phyloP scores from a whole-genome alignment of 2,888 invertebrate species.

The Acanthococcus lagerstroemiae region DNA sequence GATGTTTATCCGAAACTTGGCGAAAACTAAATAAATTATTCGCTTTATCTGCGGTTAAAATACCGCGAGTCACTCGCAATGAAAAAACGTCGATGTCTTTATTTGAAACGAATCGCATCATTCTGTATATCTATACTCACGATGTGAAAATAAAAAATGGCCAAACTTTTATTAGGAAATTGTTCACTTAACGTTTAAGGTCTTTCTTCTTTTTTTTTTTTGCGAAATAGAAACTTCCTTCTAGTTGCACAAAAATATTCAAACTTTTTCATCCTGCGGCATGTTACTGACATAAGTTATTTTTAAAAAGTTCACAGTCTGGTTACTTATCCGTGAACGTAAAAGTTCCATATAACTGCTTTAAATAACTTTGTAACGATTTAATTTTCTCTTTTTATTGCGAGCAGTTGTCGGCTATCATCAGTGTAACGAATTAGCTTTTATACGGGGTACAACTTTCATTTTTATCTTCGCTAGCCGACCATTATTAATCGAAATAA shows the following conservation, averaged over 20 bases:
- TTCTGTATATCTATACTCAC: too few relatives aligned
- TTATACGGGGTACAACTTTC: too few relatives aligned
- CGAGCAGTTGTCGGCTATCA: background rate
- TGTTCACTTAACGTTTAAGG: background rate
- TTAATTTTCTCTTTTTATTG: background rate
- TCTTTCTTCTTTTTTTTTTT: background rate
- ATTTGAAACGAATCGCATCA: too few relatives aligned
- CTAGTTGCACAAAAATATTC: background rate
- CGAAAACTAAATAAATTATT: too few relatives aligned
- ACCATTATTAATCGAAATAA: too few relatives aligned
- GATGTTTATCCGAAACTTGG: too few relatives aligned
- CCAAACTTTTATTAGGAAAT: background rate
- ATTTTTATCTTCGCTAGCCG: too few relatives aligned
- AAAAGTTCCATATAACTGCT: background rate
- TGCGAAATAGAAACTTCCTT: background rate
- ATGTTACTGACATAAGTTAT: background rate
- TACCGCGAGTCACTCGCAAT: too few relatives aligned
- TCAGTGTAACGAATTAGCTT: too few relatives aligned
- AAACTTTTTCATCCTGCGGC: background rate
- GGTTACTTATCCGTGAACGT: background rate
- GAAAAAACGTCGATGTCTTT: too few relatives aligned
- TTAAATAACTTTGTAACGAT: background rate
- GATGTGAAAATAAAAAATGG: background rate
- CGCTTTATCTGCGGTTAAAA: too few relatives aligned
- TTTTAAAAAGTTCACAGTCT: background rate